Evolutionary conservation across 2,113 vertebrate genomes (phyloP), one percentile per base, ranked within the genome.

Genomic region (Prinia subflava): DNA sequence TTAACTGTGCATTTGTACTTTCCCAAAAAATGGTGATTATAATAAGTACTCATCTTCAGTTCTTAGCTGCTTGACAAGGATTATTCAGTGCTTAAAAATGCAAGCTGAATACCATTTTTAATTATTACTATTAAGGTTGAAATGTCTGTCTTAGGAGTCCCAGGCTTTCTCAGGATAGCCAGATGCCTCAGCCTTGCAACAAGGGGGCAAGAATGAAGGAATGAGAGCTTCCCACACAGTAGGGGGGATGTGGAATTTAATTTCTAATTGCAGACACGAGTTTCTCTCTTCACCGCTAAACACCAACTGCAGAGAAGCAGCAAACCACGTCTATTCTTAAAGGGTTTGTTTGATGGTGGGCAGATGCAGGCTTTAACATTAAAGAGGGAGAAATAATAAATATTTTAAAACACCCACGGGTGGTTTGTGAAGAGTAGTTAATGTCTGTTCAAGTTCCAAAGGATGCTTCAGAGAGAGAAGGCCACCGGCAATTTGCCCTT

Each of bases 321-420:
- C 17, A 20, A 77, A 25, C 42, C 57, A 62, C 18, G 5, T 71
- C 53, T 94, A 67, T 89, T 95, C 90, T 92, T 93, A 92, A 84
- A 95, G 76, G 90, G 64, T 71, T 86, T 92, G 50, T 92, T 93
- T 93, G 65, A 83, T 27, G 24, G 81, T 86, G 71, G 86, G 90
- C 73, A 92, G 92, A 94, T 52, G 69, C 47, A 94, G 44, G 52
- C 59, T 85, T 91, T 83, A 59, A 42, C 21, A 35, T 86, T 86
- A 86, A 82, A 94, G 87, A 76, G 9, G 46, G 28, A 87, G 39
- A 85, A 92, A 67, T 75, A 95, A 92, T 95, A 96, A 94, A 96
- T 96, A 93, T 95, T 94, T 95, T 15, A 93, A 44, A 77, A 53
- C 70, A 77, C 90, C 92, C 88, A 93, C 65, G 50, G 73, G 79